Percentiles rank a stretch among this genome's conserved stretches.
phyloP scores from a whole-genome alignment of 2,888 invertebrate genomes.

The Phoenoteleia sp. region DNA sequence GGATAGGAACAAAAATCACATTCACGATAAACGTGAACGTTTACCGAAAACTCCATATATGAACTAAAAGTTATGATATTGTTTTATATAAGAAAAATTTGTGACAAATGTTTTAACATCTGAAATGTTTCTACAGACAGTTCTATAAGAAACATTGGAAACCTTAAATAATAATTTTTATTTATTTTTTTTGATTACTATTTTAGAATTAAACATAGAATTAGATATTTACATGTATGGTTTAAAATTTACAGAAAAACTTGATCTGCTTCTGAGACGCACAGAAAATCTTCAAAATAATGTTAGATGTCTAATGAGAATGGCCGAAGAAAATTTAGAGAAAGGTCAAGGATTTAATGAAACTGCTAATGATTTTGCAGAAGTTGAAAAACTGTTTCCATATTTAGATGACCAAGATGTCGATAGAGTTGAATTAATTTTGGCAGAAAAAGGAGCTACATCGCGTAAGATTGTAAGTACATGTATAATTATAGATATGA shows the following conservation, averaged over 20 bases:
- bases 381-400: constrained; percentile 13
- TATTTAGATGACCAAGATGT: constrained; percentile 14
- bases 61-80: no score
- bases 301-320: constrained; percentile 1
- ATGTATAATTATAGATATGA: background rate
- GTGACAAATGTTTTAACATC: background rate
- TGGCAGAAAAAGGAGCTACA: constrained; percentile 13
- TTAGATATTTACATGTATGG: background rate
- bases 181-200: no score
- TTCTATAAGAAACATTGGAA: background rate
- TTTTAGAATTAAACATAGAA: background rate
- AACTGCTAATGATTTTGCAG: constrained; percentile 16
- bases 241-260: constrained; percentile 8
- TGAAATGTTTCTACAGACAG: background rate
- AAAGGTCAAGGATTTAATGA: background rate
- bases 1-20: background rate
- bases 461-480: constrained; percentile 22
- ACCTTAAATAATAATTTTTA: background rate
- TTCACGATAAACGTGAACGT: background rate
- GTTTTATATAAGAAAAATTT: no score
- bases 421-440: constrained; percentile 7
- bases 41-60: no score
- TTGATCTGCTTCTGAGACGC: constrained; percentile 11
- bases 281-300: constrained; percentile 2
- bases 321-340: constrained; percentile 10